These are phyloP conservation scores for Centropristis striata DNA, from an alignment of 2,113 vertebrate genomes.

Conservation along the genomic window DNA sequence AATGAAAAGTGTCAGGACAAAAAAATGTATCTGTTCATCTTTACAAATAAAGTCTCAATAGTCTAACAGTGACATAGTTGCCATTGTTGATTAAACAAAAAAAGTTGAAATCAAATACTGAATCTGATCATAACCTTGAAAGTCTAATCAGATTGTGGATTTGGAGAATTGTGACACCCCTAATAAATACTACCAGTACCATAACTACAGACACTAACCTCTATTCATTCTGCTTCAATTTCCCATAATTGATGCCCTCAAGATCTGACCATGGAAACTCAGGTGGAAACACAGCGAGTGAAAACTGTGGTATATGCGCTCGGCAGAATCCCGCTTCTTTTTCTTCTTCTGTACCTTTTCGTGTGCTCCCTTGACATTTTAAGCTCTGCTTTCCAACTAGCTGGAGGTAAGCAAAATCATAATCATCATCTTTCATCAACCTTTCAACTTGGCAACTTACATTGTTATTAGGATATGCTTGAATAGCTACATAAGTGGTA, in stretches of 20 bases:
- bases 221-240: neutral
- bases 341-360: conserved; percentile 90
- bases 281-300: neutral
- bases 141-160: too few species aligned
- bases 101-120: too few species aligned
- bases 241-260: neutral
- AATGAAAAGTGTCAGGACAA: too few species aligned
- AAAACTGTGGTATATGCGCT: conserved; percentile 76
- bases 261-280: conserved; percentile 21
- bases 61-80: too few species aligned
- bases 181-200: neutral
- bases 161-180: too few species aligned
- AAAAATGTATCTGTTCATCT: too few species aligned
- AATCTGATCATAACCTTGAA: too few species aligned
- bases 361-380: conserved; percentile 93
- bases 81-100: too few species aligned
- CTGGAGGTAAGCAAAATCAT: conserved; percentile 85
- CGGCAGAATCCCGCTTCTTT: conserved; percentile 88
- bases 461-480: neutral
- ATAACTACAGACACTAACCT: too few species aligned
- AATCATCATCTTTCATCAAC: conserved; percentile 74
- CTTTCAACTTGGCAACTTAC: neutral
- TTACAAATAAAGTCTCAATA: too few species aligned
- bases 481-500: too few species aligned
- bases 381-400: conserved; percentile 94